Conservation (phyloP, 2,888 invertebrate genomes). For the Empis livida region DNA sequence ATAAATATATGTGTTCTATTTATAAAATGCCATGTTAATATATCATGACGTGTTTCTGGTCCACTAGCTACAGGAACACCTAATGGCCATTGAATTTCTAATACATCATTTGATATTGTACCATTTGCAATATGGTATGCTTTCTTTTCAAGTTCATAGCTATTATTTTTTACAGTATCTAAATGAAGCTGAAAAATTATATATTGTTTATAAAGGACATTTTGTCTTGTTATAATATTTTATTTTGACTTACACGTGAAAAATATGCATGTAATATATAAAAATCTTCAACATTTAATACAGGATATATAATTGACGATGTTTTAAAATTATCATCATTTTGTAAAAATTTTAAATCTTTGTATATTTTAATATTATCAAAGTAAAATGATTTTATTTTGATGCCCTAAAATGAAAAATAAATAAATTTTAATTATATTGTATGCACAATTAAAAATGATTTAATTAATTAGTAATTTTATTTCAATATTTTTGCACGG, state of each 20-base stretch:
- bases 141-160: slow-evolving; percentile 28
- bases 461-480: too few species aligned
- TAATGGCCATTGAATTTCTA: slow-evolving; percentile 56
- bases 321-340: slow-evolving; percentile 38
- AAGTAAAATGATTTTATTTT: slow-evolving; percentile 21
- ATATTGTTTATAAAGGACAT: background rate
- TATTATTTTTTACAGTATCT: slow-evolving; percentile 31
- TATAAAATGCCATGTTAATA: slow-evolving; percentile 76
- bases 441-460: background rate
- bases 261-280: slow-evolving; percentile 62
- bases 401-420: slow-evolving; percentile 22
- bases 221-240: background rate
- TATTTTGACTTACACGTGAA: slow-evolving; percentile 23
- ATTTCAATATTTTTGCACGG: too few species aligned
- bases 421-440: background rate
- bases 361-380: slow-evolving; percentile 33
- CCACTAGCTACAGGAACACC: slow-evolving; percentile 53
- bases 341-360: slow-evolving; percentile 36
- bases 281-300: slow-evolving; percentile 46
- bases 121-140: slow-evolving; percentile 36
- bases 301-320: slow-evolving; percentile 52
- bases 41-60: slow-evolving; percentile 64
- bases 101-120: slow-evolving; percentile 39
- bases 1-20: slow-evolving; percentile 72
- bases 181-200: slow-evolving; percentile 35